Evolutionary conservation across 2,113 vertebrate genomes (phyloP), one percentile per base, ranked within the genome.

Genomic region (Catharus fuscescens): DNA sequence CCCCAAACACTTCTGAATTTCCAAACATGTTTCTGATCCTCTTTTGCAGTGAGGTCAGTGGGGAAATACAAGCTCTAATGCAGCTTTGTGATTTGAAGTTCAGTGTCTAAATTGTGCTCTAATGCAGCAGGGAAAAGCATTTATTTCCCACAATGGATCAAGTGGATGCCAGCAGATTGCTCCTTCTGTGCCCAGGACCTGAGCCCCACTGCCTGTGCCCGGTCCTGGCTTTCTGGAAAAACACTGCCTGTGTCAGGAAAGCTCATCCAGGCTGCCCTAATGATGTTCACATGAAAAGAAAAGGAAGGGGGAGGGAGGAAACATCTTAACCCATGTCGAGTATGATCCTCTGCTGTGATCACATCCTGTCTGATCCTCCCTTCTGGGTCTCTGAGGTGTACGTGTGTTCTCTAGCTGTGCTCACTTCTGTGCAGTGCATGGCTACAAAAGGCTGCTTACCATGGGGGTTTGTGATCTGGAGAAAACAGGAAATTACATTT

Each of bases 161-260:
- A 62, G 26, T 3, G 29, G n/a, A 8, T 62, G 47, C 42, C 72
- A 53, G 47, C 24, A 53, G 56, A n/a, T 14, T 19, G 24, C 17
- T 91, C 18, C 59, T 72, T 7, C 48, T 42, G 42, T 44, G 14
- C 47, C 32, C 42, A 40, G 66, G 40, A 34, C 19, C 72, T 70
- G 60, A 86, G 67, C 23, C 2, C 3, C 0, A 2, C 56, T 86
- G 86, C 65, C 56, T 0, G 0, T 25, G 47, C 10, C 1, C 2
- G 7, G 28, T 60, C 70, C 57, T 84, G 56, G 59, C 36, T 44
- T 44, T 61, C 70, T 66, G 66, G 24, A 71, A 60, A 48, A 40
- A 4, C 26, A 20, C 38, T 85, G 52, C 61, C 71, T 5, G 25
- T 53, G 25, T 65, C 53, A 60, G 66, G n/a, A 85, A 79, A 87